phyloP scores from a whole-genome alignment of 2,888 invertebrate genomes.

The Andricus quercusramuli region DNA sequence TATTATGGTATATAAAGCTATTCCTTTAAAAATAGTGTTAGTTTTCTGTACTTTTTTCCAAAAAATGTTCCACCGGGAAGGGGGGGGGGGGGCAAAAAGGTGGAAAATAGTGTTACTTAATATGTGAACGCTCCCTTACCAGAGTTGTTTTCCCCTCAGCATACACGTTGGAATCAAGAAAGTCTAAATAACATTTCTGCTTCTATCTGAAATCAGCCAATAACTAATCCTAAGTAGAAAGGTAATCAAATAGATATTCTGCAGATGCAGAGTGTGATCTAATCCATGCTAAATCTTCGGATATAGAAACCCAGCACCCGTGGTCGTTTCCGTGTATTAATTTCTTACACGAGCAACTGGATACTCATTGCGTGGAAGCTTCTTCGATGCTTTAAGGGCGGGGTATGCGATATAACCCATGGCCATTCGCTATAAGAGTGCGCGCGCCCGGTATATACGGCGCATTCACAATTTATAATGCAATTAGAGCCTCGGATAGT shows the following conservation, averaged over 20 bases:
- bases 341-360: conserved; percentile 51
- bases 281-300: conserved; percentile 15
- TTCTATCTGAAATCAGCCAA: conserved; percentile 2
- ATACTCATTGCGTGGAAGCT: conserved; percentile 56
- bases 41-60: too few relatives aligned
- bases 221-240: conserved; percentile 7
- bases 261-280: conserved; percentile 6
- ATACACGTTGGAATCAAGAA: neutral
- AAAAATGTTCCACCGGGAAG: too few relatives aligned
- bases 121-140: too few relatives aligned
- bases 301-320: conserved; percentile 40
- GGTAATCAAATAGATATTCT: conserved; percentile 15
- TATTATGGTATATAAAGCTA: too few relatives aligned
- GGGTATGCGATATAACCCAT: conserved; percentile 47
- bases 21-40: too few relatives aligned
- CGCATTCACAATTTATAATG: conserved; percentile 78
- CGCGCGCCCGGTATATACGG: conserved; percentile 67
- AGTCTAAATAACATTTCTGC: conserved; percentile 6
- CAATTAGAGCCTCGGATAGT: conserved; percentile 77
- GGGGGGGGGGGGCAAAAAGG: too few relatives aligned
- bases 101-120: too few relatives aligned
- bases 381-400: conserved; percentile 52
- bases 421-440: conserved; percentile 54
- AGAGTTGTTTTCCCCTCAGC: neutral
- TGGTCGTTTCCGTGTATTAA: conserved; percentile 56